These are phyloP conservation scores for Tetranychus truncatus DNA, from an alignment of 2,888 invertebrate genomes.

Conservation along the genomic window DNA sequence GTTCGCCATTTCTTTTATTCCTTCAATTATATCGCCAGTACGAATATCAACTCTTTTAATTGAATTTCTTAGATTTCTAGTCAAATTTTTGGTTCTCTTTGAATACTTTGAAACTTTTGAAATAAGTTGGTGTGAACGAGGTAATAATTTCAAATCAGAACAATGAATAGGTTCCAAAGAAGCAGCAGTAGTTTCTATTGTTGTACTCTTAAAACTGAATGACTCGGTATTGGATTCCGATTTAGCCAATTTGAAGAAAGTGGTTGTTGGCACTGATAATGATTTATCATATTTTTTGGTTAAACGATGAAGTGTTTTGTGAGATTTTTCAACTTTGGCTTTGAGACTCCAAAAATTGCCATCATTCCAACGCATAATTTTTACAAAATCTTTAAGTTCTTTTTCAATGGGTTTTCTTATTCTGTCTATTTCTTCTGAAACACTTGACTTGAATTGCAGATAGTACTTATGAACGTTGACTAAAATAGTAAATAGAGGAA, in stretches of 20 bases:
- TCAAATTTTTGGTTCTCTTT: conserved; percentile 62
- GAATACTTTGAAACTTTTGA: conserved; percentile 65
- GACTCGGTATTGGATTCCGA: not conserved
- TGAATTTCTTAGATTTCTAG: conserved; percentile 54
- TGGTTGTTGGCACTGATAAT: conserved; percentile 20
- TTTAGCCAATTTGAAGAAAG: not conserved
- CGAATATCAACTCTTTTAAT: conserved; percentile 20
- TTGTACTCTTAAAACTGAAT: no score
- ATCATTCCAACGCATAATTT: conserved; percentile 86
- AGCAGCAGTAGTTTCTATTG: not conserved
- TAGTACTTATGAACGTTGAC: conserved; percentile 64
- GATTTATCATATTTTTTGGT: conserved; percentile 56
- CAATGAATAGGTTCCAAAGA: not conserved
- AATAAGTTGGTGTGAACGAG: conserved; percentile 16
- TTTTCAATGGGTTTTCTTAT: conserved; percentile 67
- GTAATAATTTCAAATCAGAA: not conserved
- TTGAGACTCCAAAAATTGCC: conserved; percentile 83
- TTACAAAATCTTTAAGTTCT: conserved; percentile 75
- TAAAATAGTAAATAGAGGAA: not conserved
- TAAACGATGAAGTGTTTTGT: conserved; percentile 65
- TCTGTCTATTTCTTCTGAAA: conserved; percentile 46
- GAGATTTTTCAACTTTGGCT: conserved; percentile 67
- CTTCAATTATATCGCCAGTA: conserved; percentile 31
- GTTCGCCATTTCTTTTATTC: conserved; percentile 44
- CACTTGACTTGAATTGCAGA: conserved; percentile 50